A percentile compares a stretch with the other conserved stretches of the same genome.
These are phyloP conservation scores for Mythimna ferrago DNA, from an alignment of 2,888 invertebrate species.

Conservation along the genomic window DNA sequence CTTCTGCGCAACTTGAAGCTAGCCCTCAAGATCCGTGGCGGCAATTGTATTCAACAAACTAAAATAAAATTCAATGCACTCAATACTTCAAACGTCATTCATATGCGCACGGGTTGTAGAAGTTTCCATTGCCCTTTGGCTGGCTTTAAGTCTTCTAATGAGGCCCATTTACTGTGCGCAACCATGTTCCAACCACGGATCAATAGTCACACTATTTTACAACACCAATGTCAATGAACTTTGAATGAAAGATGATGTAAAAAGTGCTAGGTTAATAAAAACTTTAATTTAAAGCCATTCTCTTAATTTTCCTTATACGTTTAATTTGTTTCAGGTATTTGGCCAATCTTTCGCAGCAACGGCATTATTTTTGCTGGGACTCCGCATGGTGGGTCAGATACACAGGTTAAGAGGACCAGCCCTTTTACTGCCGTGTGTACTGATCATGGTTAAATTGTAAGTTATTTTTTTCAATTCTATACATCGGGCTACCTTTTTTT, in stretches of 20 bases:
- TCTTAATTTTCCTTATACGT: not conserved
- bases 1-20: no score
- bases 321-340: slow-evolving; percentile 89
- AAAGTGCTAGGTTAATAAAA: not conserved
- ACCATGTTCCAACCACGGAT: no score
- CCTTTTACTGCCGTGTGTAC: slow-evolving; percentile 95
- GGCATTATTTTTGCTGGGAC: slow-evolving; percentile 97
- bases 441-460: slow-evolving; percentile 97
- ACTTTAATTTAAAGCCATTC: not conserved
- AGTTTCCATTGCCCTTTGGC: no score
- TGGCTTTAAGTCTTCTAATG: no score
- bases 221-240: not conserved
- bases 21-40: no score
- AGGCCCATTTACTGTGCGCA: no score
- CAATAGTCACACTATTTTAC: no score
- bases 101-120: no score
- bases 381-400: slow-evolving; percentile 98
- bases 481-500: not conserved
- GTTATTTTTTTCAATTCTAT: slow-evolving; percentile 70
- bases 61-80: no score
- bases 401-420: slow-evolving; percentile 94
- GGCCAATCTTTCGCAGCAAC: slow-evolving; percentile 97
- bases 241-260: slow-evolving; percentile 1
- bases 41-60: no score
- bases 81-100: no score